phyloP scores from a whole-genome alignment of 2,888 invertebrate species.

The Heteromyza rotundicornis region DNA sequence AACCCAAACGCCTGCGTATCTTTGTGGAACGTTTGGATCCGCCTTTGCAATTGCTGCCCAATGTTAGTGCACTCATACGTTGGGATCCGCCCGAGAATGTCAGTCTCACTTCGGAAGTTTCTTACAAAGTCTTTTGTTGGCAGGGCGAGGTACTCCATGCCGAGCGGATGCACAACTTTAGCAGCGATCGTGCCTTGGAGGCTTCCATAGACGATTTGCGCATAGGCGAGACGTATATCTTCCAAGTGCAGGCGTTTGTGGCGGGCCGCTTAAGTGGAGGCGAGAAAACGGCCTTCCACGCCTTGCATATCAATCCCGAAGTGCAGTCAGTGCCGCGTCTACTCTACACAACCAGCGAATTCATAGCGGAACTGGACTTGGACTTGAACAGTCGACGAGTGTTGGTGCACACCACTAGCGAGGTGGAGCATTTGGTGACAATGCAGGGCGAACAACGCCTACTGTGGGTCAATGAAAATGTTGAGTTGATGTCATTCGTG shows the following conservation, averaged over 20 bases:
- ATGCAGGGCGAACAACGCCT: conserved; percentile 72
- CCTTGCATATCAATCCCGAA: conserved; percentile 71
- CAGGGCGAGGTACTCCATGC: conserved; percentile 54
- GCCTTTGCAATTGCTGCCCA: conserved; percentile 36
- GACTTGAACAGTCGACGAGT: conserved; percentile 72
- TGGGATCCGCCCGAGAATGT: conserved; percentile 79
- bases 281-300: conserved; percentile 67
- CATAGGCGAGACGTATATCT: conserved; percentile 71
- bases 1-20: conserved; percentile 75
- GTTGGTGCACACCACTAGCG: conserved; percentile 69
- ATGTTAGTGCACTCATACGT: conserved; percentile 72
- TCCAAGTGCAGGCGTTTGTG: conserved; percentile 79
- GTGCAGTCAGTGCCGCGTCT: conserved; percentile 81
- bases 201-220: conserved; percentile 67
- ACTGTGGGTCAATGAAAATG: conserved; percentile 77
- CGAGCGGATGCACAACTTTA: conserved; percentile 42
- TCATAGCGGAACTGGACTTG: conserved; percentile 77
- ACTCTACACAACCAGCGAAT: conserved; percentile 75
- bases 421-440: conserved; percentile 72
- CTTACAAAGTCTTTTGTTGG: conserved; percentile 74
- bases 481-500: conserved; percentile 56
- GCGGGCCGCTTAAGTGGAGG: conserved; percentile 73
- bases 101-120: conserved; percentile 69
- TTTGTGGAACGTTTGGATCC: conserved; percentile 70
- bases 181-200: conserved; percentile 57